Evolutionary conservation across 2,113 vertebrate genomes (phyloP), one percentile per base, ranked within the genome.

Genomic region (Amphilophus citrinellus): DNA sequence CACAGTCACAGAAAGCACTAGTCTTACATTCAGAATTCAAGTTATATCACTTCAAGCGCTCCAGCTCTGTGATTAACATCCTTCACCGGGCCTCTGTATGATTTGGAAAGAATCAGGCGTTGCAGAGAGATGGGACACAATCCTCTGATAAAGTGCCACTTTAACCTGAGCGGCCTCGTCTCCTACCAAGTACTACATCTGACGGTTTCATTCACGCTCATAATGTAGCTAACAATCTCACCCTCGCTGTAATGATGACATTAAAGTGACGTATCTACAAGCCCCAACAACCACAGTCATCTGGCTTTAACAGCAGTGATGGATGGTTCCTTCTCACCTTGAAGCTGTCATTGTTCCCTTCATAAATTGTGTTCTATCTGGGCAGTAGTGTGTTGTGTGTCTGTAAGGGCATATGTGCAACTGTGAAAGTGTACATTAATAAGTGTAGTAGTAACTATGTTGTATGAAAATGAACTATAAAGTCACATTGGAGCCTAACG

Each of bases 191-290:
- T 57, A 42, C 44, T 77, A 42, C 76, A 39, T 76, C 56, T 68
- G 14, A 14, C 1, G 13, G 42, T 76, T 80, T 61, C 20, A 1
- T 83, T 87, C 39, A 17, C 37, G 13, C 44, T 60, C 78, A 61
- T 87, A 76, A 77, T 79, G 50, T 22, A 63, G 22, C 84, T 80
- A 87, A 84, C 80, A 42, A n/a, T 81, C 77, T 84, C 53, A 24
- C 14, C 77, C 79, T 88, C 42, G 2, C 53, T 13, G 63, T 87
- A 89, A 88, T 75, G 77, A 91, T n/a, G 84, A 61, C 60, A 85
- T 79, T 90, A 88, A 87, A 84, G 80, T 82, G 83, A 87, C 61
- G 24, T 61, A 76, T 83, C 82, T 79, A 37, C 77, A 17, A 81
- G 85, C 63, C 66, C 44, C 39, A 35, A 68, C 82, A 78, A 11